phyloP scores from a whole-genome alignment of 2,888 invertebrate genomes.

The Euspilapteryx auroguttella region DNA sequence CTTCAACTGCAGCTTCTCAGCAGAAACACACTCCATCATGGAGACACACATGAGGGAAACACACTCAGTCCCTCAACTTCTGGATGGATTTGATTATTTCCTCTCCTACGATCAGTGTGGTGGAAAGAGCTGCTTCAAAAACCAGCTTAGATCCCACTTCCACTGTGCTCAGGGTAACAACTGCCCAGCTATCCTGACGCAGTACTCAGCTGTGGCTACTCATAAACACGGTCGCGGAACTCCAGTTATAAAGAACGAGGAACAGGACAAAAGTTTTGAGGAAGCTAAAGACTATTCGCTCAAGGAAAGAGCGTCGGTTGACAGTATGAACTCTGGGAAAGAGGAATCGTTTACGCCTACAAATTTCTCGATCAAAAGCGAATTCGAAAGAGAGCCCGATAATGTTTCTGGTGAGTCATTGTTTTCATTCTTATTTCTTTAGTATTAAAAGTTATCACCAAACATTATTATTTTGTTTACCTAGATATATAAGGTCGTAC shows the following conservation, averaged over 20 bases:
- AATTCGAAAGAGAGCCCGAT: conserved; percentile 48
- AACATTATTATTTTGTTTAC: too few species aligned
- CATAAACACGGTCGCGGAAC: conserved; percentile 52
- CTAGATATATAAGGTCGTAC: too few species aligned
- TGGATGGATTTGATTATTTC: conserved; percentile 86
- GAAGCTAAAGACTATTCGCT: conserved; percentile 57
- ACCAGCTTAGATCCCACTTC: conserved; percentile 45
- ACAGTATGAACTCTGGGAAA: conserved; percentile 29
- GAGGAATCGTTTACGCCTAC: conserved; percentile 34
- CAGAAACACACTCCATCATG: conserved; percentile 76
- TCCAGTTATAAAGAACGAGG: conserved; percentile 42
- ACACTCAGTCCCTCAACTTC: conserved; percentile 78
- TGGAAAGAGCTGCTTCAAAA: conserved; percentile 50
- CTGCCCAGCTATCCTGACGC: conserved; percentile 49
- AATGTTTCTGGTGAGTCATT: conserved; percentile 48
- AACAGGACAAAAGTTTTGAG: conserved; percentile 36
- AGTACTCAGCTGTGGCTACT: conserved; percentile 50
- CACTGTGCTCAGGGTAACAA: conserved; percentile 52
- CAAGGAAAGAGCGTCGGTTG: conserved; percentile 46
- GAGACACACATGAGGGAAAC: conserved; percentile 84
- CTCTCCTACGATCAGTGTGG: conserved; percentile 53
- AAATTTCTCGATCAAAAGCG: conserved; percentile 50
- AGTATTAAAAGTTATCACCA: too few species aligned
- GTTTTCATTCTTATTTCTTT: conserved; percentile 10
- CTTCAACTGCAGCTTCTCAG: conserved; percentile 83